A percentile compares a stretch with the other conserved stretches of the same genome.
These are phyloP conservation scores for Pyrrhosoma nymphula DNA, from an alignment of 2,888 invertebrate species.

Conservation along the genomic window DNA sequence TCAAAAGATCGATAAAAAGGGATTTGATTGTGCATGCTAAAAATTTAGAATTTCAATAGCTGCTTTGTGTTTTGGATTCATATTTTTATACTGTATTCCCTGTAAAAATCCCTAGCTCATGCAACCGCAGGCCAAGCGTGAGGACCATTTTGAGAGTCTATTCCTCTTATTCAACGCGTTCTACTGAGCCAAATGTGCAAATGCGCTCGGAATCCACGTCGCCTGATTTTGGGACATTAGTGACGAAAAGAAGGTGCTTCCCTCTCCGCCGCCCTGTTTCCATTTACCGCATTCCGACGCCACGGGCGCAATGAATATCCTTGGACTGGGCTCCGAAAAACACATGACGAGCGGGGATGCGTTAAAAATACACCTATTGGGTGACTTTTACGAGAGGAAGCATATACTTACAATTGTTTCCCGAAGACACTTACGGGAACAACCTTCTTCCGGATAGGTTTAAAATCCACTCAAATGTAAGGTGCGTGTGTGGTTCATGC, in stretches of 20 bases:
- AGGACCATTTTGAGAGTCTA: not conserved
- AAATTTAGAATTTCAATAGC: too few species aligned
- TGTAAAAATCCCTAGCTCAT: too few species aligned
- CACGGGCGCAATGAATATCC: not conserved
- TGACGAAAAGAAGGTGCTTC: not conserved
- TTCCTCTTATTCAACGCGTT: not conserved
- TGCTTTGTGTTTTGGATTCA: too few species aligned
- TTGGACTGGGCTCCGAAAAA: not conserved
- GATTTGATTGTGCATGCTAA: too few species aligned
- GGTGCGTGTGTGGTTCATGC: too few species aligned
- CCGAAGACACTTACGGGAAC: too few species aligned
- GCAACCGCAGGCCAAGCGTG: not conserved
- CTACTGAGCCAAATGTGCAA: not conserved
- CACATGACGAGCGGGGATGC: not conserved
- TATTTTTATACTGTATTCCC: too few species aligned
- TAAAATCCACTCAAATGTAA: too few species aligned
- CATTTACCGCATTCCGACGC: not conserved
- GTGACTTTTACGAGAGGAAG: too few species aligned
- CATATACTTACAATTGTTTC: too few species aligned
- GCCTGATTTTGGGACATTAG: not conserved
- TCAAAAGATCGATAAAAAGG: too few species aligned
- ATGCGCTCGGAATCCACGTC: not conserved
- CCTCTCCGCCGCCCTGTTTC: not conserved
- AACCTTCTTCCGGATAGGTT: too few species aligned
- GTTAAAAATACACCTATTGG: not conserved